A percentile compares a stretch with the other conserved stretches of the same genome.
Evolutionary conservation across 2,113 vertebrate species (phyloP).

Genomic region (Pycnonotus jocosus): DNA sequence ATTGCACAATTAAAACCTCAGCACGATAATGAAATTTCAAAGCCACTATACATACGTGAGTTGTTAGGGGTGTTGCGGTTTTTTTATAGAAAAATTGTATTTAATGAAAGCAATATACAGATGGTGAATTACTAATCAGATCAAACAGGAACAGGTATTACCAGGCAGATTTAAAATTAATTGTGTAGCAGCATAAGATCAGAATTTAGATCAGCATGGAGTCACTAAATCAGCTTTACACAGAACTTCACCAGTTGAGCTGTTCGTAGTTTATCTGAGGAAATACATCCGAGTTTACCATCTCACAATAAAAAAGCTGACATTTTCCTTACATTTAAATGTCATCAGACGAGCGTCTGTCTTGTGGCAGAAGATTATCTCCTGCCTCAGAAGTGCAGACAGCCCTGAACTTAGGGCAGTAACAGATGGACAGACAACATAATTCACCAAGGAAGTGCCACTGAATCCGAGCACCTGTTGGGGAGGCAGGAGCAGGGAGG

Average conservation of each 20-base stretch:
- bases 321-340: constrained; percentile 58
- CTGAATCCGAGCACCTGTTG: constrained; percentile 34
- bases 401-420: neutral
- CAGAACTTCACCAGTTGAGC: constrained; percentile 29
- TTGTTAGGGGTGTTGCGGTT: neutral
- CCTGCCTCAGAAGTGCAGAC: neutral
- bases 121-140: constrained; percentile 50
- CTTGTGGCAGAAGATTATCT: constrained; percentile 28
- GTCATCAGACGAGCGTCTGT: constrained; percentile 39
- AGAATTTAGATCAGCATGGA: constrained; percentile 34
- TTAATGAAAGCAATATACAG: constrained; percentile 52
- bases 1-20: constrained; percentile 70
- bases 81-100: constrained; percentile 13
- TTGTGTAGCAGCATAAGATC: neutral
- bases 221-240: constrained; percentile 38
- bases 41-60: neutral
- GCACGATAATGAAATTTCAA: constrained; percentile 53
- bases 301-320: constrained; percentile 10
- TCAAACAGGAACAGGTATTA: constrained; percentile 30
- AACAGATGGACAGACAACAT: constrained; percentile 8
- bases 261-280: constrained; percentile 10
- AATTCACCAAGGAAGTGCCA: constrained; percentile 41
- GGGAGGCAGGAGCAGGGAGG: constrained; percentile 25
- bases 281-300: constrained; percentile 9
- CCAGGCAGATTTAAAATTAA: constrained; percentile 55